phyloP scores from a whole-genome alignment of 2,797 vertebrate species.

The Etheostoma perlongum region DNA sequence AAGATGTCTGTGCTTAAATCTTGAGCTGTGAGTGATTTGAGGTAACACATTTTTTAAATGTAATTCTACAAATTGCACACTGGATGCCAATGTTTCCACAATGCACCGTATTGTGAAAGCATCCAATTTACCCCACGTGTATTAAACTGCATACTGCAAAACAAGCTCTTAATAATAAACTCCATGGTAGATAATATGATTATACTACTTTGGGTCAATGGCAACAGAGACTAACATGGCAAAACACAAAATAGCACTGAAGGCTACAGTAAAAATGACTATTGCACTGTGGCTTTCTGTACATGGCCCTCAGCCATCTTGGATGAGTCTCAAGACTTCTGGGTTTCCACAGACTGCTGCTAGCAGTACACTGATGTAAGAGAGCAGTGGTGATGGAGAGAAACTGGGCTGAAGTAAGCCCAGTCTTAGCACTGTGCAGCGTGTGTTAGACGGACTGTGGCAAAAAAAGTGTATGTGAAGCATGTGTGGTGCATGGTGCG shows the following conservation, averaged over 20 bases:
- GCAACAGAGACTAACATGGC: constrained; percentile 60
- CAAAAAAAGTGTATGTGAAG: constrained; percentile 31
- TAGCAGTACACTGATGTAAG: constrained; percentile 32
- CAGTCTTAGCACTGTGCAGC: constrained; percentile 39
- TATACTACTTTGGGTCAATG: constrained; percentile 50
- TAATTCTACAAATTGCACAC: constrained; percentile 14
- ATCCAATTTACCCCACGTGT: neutral
- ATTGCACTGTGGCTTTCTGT: constrained; percentile 40
- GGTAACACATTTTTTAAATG: constrained; percentile 4
- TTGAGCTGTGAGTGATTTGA: constrained; percentile 3
- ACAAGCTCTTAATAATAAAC: constrained; percentile 20
- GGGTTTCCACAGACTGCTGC: constrained; percentile 72
- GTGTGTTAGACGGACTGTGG: constrained; percentile 22
- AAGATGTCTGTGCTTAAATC: constrained; percentile 19
- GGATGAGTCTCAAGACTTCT: constrained; percentile 36
- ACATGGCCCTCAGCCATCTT: constrained; percentile 26
- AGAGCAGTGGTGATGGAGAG: constrained; percentile 34
- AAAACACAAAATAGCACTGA: constrained; percentile 39
- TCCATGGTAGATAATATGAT: constrained; percentile 11
- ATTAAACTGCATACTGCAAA: constrained; percentile 31
- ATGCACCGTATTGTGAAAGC: constrained; percentile 4
- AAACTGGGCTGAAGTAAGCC: constrained; percentile 17
- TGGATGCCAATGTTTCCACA: neutral
- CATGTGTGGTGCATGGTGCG: constrained; percentile 43
- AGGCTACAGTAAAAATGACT: constrained; percentile 37